Evolutionary conservation across 2,113 vertebrate species (phyloP).

Genomic region (Corythaixoides concolor): DNA sequence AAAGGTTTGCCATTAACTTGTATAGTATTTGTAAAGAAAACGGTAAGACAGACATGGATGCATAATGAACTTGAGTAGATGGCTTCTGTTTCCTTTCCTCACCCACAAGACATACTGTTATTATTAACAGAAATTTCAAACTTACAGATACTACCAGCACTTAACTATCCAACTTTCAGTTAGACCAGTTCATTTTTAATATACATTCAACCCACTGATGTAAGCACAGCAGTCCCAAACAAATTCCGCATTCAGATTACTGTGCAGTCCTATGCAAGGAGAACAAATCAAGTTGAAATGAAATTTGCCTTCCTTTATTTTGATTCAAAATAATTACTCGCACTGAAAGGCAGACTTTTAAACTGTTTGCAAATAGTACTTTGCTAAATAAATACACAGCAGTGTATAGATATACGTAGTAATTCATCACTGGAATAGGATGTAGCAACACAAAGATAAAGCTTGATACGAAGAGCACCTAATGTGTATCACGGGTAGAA

Average conservation of each 20-base stretch:
- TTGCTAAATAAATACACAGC: not conserved
- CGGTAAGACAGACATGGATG: not conserved
- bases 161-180: not conserved
- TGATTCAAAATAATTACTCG: not conserved
- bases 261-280: fast-evolving
- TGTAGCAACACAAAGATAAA: not conserved
- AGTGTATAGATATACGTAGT: not conserved
- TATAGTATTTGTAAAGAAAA: not conserved
- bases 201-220: not conserved
- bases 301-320: not conserved
- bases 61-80: not conserved
- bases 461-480: not conserved
- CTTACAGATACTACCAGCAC: not conserved
- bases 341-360: not conserved
- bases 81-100: not conserved
- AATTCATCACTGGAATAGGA: not conserved
- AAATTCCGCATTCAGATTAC: not conserved
- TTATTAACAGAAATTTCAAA: not conserved
- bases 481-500: not conserved
- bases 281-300: not conserved
- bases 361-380: not conserved
- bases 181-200: not conserved
- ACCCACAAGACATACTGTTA: not conserved
- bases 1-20: not conserved
- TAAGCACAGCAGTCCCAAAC: not conserved